Base-by-base conservation (phyloP, 2,797 vertebrate genomes). In the Sus cebifrons region DNA sequence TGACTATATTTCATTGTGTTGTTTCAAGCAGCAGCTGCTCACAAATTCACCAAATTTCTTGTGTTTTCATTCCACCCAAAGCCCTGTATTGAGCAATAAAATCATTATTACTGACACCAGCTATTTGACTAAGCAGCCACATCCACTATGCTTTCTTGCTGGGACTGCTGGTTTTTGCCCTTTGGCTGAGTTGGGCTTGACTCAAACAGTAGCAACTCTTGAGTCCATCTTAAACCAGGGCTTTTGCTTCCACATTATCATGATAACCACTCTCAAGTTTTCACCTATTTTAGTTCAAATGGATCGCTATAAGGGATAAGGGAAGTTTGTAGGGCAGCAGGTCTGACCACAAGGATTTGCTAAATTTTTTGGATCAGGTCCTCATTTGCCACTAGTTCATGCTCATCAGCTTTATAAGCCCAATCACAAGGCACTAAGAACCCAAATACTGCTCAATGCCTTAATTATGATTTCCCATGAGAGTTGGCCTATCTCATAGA, bases 381-480 rank as follows among this genome's bases (percentile, higher is more conserved):
- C 56, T 77, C 49, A n/a, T 64, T 70, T 81, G 70, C 9, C 18
- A 75, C 27, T 40, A 20, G 29, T 75, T 91, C 2, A 15, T 54
- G 70, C 62, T 79, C 18, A 52, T 86, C 12, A 56, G 27, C 68
- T 74, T 90, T 93, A 71, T 15, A 56, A 90, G n/a, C 18, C 52
- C 54, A 87, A 25, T n/a, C 12, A 36, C 27, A 70, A 13, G 20
- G 18, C n/a, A 90, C 62, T 52, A 89, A 58, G 13, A 77, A 16
- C 9, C 32, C 44, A 81, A 70, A 40, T 58, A 18, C 60, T 40
- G 71, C 32, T 60, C 49, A 74, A 21, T 3, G 14, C 1, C 52
- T 84, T 25, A 78, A 79, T 54, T 88, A 36, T 74, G 60, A 64
- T 88, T 96, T 81, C 60, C 64, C n/a, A 15, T 18, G 32, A 52